Base-by-base conservation (phyloP, 2,113 vertebrate genomes). In the Brachionichthys hirsutus region DNA sequence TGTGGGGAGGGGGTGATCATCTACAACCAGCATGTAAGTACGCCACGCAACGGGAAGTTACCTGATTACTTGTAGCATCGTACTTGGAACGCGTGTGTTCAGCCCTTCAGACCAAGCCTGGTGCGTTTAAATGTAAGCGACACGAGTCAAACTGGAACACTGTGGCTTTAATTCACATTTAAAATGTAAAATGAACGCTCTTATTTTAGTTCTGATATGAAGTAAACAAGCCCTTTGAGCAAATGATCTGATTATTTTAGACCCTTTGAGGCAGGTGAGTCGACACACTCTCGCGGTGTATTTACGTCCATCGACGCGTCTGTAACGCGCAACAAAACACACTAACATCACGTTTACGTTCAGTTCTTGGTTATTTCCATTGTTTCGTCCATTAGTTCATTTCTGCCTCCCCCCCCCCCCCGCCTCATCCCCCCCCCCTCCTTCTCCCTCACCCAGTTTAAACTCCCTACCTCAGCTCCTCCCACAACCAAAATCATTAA, bases 1-100 rank as follows among this genome's bases (percentile, higher is more conserved):
- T 99, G 97, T 61, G 94, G 94, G 19, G 84, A 93, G 7, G 95
- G 94, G 9, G 85, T 92, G 7, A 89, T 98, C 80, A 96, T 99
- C 81, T 94, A 92, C 87, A 97, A 95, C 34, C 92, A 94, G 46
- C 92, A 93, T 74, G 96, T 98, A 77, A 75, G 93, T 88, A n/a
- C n/a, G n/a, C n/a, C n/a, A n/a, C n/a, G n/a, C n/a, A n/a, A n/a
- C n/a, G n/a, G n/a, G n/a, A n/a, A n/a, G n/a, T n/a, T n/a, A n/a
- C n/a, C n/a, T n/a, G n/a, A n/a, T n/a, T n/a, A n/a, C n/a, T n/a
- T n/a, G n/a, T n/a, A n/a, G n/a, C n/a, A n/a, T n/a, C n/a, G n/a
- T n/a, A n/a, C n/a, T n/a, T n/a, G n/a, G n/a, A n/a, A n/a, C n/a
- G n/a, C n/a, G n/a, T n/a, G n/a, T n/a, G n/a, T n/a, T n/a, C n/a